Conservation (phyloP, 2,797 vertebrate species). For the Takifugu rubripes region DNA sequence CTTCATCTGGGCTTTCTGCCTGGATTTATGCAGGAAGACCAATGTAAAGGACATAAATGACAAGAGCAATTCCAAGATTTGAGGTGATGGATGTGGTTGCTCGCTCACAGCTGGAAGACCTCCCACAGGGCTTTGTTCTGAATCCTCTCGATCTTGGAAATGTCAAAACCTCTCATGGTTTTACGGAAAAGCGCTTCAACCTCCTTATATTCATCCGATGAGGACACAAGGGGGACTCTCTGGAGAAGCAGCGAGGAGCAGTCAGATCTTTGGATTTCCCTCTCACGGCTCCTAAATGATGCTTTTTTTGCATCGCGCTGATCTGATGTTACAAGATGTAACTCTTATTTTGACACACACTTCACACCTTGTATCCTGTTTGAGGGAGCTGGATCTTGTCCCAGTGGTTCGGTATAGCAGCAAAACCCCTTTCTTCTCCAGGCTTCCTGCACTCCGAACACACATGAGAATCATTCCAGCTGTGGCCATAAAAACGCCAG, state of each 20-base stretch:
- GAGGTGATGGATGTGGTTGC: rapidly evolving
- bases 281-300: too few species aligned
- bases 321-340: too few species aligned
- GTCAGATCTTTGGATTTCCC: not conserved
- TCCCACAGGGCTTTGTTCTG: conserved; percentile 83
- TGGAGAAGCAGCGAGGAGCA: conserved; percentile 24
- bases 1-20: conserved; percentile 88
- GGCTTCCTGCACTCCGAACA: conserved; percentile 40
- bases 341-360: too few species aligned
- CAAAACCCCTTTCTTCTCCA: conserved; percentile 3
- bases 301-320: too few species aligned
- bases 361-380: conserved; percentile 64
- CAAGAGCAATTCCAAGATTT: not conserved
- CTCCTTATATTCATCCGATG: conserved; percentile 65
- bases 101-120: conserved; percentile 80
- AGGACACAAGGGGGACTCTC: conserved; percentile 46
- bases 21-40: conserved; percentile 35
- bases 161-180: conserved; percentile 75
- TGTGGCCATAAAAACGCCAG: not conserved
- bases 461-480: not conserved
- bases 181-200: conserved; percentile 71
- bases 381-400: conserved; percentile 58
- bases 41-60: not conserved
- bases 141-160: conserved; percentile 71
- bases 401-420: conserved; percentile 62